These are phyloP conservation scores for Patiria miniata DNA, from an alignment of 35 echinoderm and acorn worm genomes.

Conservation along the genomic window DNA sequence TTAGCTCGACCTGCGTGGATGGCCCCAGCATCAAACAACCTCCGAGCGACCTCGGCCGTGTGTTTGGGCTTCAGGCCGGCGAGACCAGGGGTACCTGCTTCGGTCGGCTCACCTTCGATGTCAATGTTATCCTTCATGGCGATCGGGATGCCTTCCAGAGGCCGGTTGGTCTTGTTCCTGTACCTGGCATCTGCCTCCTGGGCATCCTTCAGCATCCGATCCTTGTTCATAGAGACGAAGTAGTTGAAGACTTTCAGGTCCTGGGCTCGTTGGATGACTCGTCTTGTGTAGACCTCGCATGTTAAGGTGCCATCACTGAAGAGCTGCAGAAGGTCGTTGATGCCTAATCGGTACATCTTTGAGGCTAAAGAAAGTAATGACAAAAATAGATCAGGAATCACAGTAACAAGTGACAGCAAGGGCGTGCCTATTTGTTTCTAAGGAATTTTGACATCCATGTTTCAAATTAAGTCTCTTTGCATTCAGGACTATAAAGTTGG, in stretches of 20 bases:
- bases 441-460: no score
- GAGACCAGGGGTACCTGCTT: background rate
- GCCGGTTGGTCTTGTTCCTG: constrained; percentile 1
- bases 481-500: no score
- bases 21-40: background rate
- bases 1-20: background rate
- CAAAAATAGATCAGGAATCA: no score
- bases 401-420: no score
- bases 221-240: background rate
- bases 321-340: background rate
- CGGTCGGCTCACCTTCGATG: constrained; percentile 4
- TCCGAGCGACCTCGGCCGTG: constrained; percentile 1
- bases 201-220: constrained; percentile 3
- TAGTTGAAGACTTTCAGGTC: constrained; percentile 21
- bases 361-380: background rate
- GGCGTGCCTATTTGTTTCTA: no score
- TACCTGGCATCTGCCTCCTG: constrained; percentile 24
- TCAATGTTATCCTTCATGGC: constrained; percentile 19
- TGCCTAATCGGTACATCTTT: background rate
- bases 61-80: constrained; percentile 4
- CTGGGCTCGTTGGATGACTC: background rate
- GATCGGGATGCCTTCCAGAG: constrained; percentile 7
- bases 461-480: no score
- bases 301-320: background rate
- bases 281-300: background rate